Base-by-base conservation (phyloP, 1,140 invertebrate genomes). In the Leptinotarsa undecemlineata region DNA sequence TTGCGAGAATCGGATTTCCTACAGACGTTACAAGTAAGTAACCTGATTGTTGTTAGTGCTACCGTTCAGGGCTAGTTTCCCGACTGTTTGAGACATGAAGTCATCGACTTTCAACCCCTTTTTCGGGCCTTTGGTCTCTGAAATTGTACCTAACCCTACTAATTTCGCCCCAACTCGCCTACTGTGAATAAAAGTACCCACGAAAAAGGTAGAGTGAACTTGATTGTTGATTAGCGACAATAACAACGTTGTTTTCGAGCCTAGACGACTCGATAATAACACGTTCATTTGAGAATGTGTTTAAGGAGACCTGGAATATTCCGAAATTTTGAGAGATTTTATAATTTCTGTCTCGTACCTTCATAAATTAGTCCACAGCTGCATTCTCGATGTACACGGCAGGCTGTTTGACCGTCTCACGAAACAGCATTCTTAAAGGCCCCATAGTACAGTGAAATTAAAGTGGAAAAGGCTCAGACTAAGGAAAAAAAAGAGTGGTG, bases 1-100 rank as follows among this genome's bases (percentile, higher is more conserved):
- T 81, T 79, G 73, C 20, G n/a, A 20, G 63, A 64, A 21, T 64
- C 21, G 63, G 63, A 64, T 64, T 23, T 64, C 14, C 63, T 26
- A 64, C 63, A 15, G 15, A 33, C 20, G 20, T 64, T 64, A 23
- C 20, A 23, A 20, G 63, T 64, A 64, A 64, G 63, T 21, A 19
- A 23, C 63, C 20, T 64, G 15, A 20, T 64, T 26, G 20, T 64
- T 20, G 17, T 23, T 64, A 19, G 63, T 21, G 20, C 0, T 64
- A 15, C 6, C 20, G 14, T 15, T 21, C 63, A 2, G 11, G 3
- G 33, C 33, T 11, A 42, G 33, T 42, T 42, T 42, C 33, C 33
- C 2, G 3, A 42, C 33, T 42, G 33, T 42, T 42, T 11, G 33
- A 42, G 33, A 42, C 33, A 8, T 42, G 33, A 42, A 42, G 33